Evolutionary conservation across 2,113 vertebrate species (phyloP).

Genomic region (Coreoperca whiteheadi): DNA sequence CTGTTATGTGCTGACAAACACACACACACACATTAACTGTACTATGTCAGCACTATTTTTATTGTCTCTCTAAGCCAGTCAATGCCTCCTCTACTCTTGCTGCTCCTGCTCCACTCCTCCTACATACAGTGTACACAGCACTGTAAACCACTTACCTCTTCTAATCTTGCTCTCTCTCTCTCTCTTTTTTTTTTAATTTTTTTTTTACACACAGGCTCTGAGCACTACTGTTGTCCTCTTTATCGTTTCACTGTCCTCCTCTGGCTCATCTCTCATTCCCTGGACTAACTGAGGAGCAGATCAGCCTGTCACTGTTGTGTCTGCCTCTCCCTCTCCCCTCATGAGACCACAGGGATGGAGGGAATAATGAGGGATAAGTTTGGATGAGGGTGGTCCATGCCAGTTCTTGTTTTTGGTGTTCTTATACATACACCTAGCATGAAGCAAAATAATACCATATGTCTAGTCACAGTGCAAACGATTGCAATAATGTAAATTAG

Average conservation of each 20-base stretch:
- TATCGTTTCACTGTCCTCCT: conserved; percentile 46
- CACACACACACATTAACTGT: conserved; percentile 54
- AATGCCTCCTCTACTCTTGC: conserved; percentile 53
- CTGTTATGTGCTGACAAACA: conserved; percentile 60
- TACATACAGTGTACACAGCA: conserved; percentile 49
- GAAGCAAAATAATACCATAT: background rate
- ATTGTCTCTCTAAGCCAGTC: conserved; percentile 74
- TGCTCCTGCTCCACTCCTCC: conserved; percentile 44
- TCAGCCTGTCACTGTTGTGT: conserved; percentile 38
- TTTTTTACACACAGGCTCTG: conserved; percentile 34
- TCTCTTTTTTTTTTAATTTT: conserved; percentile 2
- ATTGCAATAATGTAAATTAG: conserved; percentile 9
- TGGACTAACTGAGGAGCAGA: conserved; percentile 48
- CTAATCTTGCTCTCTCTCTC: conserved; percentile 39
- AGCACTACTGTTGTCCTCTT: conserved; percentile 48
- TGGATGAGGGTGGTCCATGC: conserved; percentile 22
- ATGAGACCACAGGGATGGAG: conserved; percentile 24
- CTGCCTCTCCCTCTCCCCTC: conserved; percentile 43
- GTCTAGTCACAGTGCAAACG: conserved; percentile 21
- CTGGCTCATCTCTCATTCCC: conserved; percentile 44
- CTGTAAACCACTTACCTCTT: conserved; percentile 55
- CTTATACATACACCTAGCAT: background rate
- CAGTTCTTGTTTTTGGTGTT: conserved; percentile 12
- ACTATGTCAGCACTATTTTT: conserved; percentile 79
- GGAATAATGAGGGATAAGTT: conserved; percentile 54